phyloP scores from a whole-genome alignment of 2,113 vertebrate genomes.

The Hydropotes inermis region DNA sequence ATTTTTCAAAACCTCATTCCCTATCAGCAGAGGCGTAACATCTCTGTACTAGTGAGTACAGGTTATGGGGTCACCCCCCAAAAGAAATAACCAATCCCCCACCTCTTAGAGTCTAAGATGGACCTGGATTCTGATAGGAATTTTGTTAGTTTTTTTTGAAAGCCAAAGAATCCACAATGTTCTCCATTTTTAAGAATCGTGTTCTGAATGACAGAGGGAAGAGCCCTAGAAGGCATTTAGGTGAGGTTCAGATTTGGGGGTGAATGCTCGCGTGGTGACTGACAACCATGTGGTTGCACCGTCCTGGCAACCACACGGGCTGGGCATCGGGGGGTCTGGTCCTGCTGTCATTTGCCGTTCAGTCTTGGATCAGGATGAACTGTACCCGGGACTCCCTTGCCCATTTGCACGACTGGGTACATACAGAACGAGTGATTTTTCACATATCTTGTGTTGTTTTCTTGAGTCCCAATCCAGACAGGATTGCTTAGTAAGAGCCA shows the following conservation, averaged over 20 bases:
- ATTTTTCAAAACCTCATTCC: neutral
- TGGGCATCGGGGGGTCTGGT: neutral
- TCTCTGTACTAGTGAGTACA: neutral
- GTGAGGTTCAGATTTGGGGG: neutral
- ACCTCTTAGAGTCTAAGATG: neutral
- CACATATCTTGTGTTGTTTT: neutral
- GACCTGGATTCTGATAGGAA: neutral
- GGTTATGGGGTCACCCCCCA: neutral
- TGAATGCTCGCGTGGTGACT: accelerated
- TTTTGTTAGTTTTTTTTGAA: neutral
- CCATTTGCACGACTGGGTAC: neutral
- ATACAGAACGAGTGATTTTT: neutral
- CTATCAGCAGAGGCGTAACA: neutral
- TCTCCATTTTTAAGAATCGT: neutral
- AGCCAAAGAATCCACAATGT: neutral
- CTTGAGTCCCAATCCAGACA: neutral
- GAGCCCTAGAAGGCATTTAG: neutral
- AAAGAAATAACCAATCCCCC: neutral
- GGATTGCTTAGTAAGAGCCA: neutral
- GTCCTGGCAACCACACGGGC: neutral
- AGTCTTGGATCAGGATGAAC: neutral
- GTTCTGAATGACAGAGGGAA: neutral
- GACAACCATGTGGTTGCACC: neutral
- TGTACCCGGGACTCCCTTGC: neutral
- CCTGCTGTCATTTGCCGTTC: neutral